Evolutionary conservation across 2,888 invertebrate species (phyloP).

Genomic region (Panopea generosa): DNA sequence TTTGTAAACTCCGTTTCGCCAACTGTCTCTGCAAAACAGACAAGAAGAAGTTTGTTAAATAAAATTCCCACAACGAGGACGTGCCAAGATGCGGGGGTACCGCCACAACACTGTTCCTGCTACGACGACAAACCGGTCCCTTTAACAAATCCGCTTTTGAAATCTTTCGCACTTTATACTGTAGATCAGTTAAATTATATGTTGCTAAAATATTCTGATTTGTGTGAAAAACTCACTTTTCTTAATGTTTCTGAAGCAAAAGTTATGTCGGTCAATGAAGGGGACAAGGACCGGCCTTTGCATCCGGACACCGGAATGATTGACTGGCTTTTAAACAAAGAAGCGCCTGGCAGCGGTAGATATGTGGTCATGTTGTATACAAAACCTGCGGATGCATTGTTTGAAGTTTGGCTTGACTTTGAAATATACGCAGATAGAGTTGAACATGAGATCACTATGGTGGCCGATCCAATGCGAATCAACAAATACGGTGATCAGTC

Average conservation of each 20-base stretch:
- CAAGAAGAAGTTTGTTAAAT: conserved; percentile 89
- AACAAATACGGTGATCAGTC: conserved; percentile 50
- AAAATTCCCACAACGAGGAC: conserved; percentile 90
- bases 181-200: conserved; percentile 27
- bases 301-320: neutral
- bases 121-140: conserved; percentile 2
- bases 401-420: conserved; percentile 33
- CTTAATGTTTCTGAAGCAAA: conserved; percentile 24
- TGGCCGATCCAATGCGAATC: conserved; percentile 31
- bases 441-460: conserved; percentile 16
- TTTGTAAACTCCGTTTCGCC: conserved; percentile 27
- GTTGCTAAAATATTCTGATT: conserved; percentile 13
- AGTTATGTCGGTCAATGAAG: conserved; percentile 19
- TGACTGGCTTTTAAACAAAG: neutral
- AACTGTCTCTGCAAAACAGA: conserved; percentile 11
- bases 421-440: neutral
- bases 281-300: conserved; percentile 1
- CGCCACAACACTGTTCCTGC: conserved; percentile 87
- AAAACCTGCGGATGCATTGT: conserved; percentile 21
- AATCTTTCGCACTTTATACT: conserved; percentile 11
- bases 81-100: conserved; percentile 91
- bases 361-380: conserved; percentile 35
- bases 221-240: conserved; percentile 8
- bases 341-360: conserved; percentile 11
- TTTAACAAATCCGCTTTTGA: conserved; percentile 8